Base-by-base conservation (phyloP, 2,797 vertebrate genomes). In the Ctenosaura bakeri region DNA sequence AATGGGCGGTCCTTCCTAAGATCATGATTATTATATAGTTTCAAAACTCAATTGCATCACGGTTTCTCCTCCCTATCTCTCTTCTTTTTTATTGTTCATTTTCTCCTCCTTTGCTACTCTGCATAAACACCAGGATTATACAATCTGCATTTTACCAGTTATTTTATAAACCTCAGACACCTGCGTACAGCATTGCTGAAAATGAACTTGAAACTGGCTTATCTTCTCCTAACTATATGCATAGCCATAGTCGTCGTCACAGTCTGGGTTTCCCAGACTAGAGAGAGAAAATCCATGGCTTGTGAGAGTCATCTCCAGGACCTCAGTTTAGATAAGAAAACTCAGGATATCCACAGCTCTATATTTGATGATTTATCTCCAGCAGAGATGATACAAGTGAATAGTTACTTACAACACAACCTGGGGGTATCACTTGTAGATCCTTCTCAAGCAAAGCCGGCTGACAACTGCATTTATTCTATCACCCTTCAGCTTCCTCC, bases 311-410 rank as follows among this genome's bases (percentile, higher is more conserved):
- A 6, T 52, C 62, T 16, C 14, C 85, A 66, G n/a, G 50, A 77
- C 20, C 16, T 22, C 1, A 9, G 10, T 1, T 0, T 1, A 12
- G 46, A 56, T 3, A 26, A 83, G 14, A 2, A 16, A 77, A 26
- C 1, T 1, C 46, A 77, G 14, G 20, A 29, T n/a, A 6, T 2
- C 18, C n/a, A 52, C 42, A 94, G 92, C 78, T 91, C 86, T 85
- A 95, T 98, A 62, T 98, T 98, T 91, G 97, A 97, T 13, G 98
- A 98, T 93, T 97, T 98, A 64, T 97, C 93, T 14, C 94, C 1
- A 1, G 95, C 97, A 66, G 98, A 98, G 94, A 97, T 98, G 91
- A 9, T 16, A 1, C 90, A 96, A 78, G 98, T 98, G 86, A 96
- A 97, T 83, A 91, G 92, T 56, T 98, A 97, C 92, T 97, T 99